phyloP scores from a whole-genome alignment of 2,888 invertebrate genomes.

The Eupithecia insigniata region DNA sequence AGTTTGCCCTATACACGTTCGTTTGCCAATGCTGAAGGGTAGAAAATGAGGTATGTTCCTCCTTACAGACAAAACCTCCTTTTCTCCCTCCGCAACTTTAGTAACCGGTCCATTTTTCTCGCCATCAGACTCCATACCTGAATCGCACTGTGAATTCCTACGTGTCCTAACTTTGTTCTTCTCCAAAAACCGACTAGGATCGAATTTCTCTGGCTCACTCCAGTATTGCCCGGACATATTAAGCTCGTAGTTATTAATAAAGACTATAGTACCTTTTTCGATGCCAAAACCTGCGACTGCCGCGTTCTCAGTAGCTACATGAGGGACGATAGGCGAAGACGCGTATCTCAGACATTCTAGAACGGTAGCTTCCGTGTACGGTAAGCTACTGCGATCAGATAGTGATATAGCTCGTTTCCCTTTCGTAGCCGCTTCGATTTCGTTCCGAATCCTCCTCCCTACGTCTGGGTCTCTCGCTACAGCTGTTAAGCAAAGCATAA shows the following conservation, averaged over 20 bases:
- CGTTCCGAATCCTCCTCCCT: slow-evolving; percentile 86
- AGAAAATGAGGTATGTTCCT: slow-evolving; percentile 89
- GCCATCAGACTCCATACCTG: slow-evolving; percentile 82
- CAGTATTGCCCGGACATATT: slow-evolving; percentile 90
- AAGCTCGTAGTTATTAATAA: slow-evolving; percentile 92
- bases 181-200: slow-evolving; percentile 90
- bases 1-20: slow-evolving; percentile 94
- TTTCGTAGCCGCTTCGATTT: slow-evolving; percentile 86
- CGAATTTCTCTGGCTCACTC: slow-evolving; percentile 88
- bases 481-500: slow-evolving; percentile 90
- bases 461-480: slow-evolving; percentile 87
- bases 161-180: slow-evolving; percentile 63
- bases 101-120: slow-evolving; percentile 60
- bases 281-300: slow-evolving; percentile 88
- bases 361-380: slow-evolving; percentile 92
- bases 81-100: slow-evolving; percentile 60
- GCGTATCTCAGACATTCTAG: slow-evolving; percentile 91
- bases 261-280: slow-evolving; percentile 90
- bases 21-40: slow-evolving; percentile 93
- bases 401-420: slow-evolving; percentile 85
- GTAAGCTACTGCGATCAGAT: slow-evolving; percentile 87
- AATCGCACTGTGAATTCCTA: slow-evolving; percentile 81
- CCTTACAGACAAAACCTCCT: slow-evolving; percentile 72
- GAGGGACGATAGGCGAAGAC: slow-evolving; percentile 95
- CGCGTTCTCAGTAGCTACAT: slow-evolving; percentile 91